Evolutionary conservation across 2,888 invertebrate genomes (phyloP), one percentile per base, ranked within the genome.

Genomic region (Mesopsocus fuscifrons): DNA sequence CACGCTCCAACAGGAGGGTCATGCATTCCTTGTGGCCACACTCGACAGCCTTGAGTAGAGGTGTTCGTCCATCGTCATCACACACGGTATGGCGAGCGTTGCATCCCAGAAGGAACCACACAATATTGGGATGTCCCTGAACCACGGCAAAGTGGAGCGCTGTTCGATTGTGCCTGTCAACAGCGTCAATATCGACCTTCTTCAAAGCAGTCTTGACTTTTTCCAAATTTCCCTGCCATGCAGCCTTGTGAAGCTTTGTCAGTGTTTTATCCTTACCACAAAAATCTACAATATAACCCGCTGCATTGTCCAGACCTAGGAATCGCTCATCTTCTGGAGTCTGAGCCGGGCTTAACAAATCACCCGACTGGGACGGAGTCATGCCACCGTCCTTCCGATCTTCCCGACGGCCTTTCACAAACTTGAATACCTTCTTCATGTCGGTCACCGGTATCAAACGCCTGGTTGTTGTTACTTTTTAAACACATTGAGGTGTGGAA

Each of bases 31-130:
- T 54, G 26, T 53, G 51, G 3, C 54, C 54, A 46, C 55, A 54
- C 46, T 55, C 55, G n/a, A 55, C 49, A 22, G 55, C 54, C 53
- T 56, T 57, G 20, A 57, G 46, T 43, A 57, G 53, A n/a, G 56
- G 54, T 18, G 55, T 56, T 38, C 52, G 53, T 18, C 57, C 57
- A 41, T 55, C 56, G 42, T 45, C 51, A 46, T 57, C 57, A 45
- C 49, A 48, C 22, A 53, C 49, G 34, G 54, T 53, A 44, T 52
- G 45, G 17, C 49, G 49, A 20, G 57, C 54, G 46, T 54, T 54
- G 45, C 54, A 54, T 31, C 51, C 52, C 11, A 57, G 46, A n/a
- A 57, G 49, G 45, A 52, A 53, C 52, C 54, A 54, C 20, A 54
- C 55, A 43, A 57, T 49, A 48, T 52, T 53, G 23, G 53, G 48